Conservation (phyloP, 2,888 invertebrate genomes). For the Aspidiotus destructor region DNA sequence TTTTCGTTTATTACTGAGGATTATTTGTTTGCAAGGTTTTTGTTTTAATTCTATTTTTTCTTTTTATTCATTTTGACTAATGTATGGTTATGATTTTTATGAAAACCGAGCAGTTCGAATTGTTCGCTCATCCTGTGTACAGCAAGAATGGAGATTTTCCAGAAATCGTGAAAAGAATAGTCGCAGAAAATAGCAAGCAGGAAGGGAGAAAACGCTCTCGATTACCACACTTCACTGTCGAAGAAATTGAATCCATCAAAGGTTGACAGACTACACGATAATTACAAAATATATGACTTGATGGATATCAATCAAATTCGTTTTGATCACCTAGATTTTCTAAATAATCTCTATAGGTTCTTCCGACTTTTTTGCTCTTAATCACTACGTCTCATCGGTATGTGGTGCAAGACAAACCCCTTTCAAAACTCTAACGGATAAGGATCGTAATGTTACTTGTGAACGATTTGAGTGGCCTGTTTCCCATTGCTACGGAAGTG, state of each 20-base stretch:
- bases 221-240: slow-evolving; percentile 44
- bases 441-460: neutral
- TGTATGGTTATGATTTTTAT: too few species aligned
- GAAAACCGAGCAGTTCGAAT: slow-evolving; percentile 35
- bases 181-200: slow-evolving; percentile 43
- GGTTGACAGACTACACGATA: slow-evolving; percentile 32
- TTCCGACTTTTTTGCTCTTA: slow-evolving; percentile 63
- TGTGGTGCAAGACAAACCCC: slow-evolving; percentile 37
- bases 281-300: neutral
- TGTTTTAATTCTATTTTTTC: too few species aligned
- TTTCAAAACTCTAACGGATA: slow-evolving; percentile 1
- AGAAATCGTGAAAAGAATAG: slow-evolving; percentile 43
- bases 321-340: neutral
- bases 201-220: slow-evolving; percentile 44
- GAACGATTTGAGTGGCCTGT: too few species aligned
- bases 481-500: too few species aligned
- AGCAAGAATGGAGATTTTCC: slow-evolving; percentile 46
- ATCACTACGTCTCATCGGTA: slow-evolving; percentile 57
- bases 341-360: slow-evolving; percentile 45
- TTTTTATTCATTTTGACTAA: too few species aligned
- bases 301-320: neutral
- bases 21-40: neutral
- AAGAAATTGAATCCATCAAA: slow-evolving; percentile 51
- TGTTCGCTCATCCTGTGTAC: slow-evolving; percentile 38
- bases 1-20: neutral